Base-by-base conservation (phyloP, 2,888 invertebrate genomes). In the Tetragonula carbonaria region DNA sequence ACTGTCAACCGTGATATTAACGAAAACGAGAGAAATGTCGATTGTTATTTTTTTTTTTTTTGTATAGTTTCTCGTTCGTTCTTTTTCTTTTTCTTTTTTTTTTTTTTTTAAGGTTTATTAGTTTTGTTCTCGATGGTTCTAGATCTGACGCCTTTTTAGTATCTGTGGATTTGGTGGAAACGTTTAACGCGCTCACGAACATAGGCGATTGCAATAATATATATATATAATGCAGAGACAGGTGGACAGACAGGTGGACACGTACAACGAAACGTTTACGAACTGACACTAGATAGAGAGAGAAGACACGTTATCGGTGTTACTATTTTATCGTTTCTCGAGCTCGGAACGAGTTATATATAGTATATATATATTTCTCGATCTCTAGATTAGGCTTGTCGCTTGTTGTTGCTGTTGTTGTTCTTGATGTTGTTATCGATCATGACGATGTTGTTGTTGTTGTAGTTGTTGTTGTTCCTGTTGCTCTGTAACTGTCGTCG, bases 331-430 rank as follows among this genome's bases (percentile, higher is more conserved):
- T 59, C 55, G 45, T 51, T 66, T 45, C 45, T 59, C 55, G 45
- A 53, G 45, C 28, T 74, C 68, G 75, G 75, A 74, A 73, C 78
- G 74, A 75, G 75, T 45, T 45, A 45, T 45, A 45, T 76, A 73
- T 28, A 28, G 18, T 70, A 38, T 72, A 51, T 51, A 57, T 78
- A 33, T 74, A 55, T 71, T 77, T 82, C 28, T 74, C 66, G 68
- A 78, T 82, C 59, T 70, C 14, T 78, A 77, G 59, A 71, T 74
- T 75, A 79, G 82, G 63, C 77, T 83, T 88, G 88, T 90, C 84
- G 86, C 90, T 90, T 85, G 82, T 90, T 90, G 82, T 87, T 88
- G 90, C 77, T 90, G 88, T 88, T 87, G 87, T 87, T 82, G 84
- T 82, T 87, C 86, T 82, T 85, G 87, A 87, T 88, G 88, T 89